Conservation (phyloP, 2,797 vertebrate genomes). For the Epinephelus malabaricus region DNA sequence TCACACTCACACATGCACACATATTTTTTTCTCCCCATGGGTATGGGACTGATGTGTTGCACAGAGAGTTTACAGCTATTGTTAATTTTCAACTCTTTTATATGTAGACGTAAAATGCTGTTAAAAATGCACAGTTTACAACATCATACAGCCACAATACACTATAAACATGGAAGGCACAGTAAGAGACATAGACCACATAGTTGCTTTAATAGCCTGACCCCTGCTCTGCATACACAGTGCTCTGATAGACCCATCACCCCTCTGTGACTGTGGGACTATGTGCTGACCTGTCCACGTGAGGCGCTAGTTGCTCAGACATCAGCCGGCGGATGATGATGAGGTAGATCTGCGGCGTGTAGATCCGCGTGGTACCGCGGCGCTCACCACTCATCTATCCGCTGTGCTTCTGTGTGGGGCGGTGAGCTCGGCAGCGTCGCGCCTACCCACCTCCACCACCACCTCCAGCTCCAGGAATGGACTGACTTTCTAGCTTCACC, state of each 20-base stretch:
- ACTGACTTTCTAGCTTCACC: slow-evolving; percentile 60
- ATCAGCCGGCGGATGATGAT: background rate
- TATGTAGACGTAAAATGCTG: no score
- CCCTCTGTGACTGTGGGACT: background rate
- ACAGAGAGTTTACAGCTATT: no score
- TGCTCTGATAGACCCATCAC: background rate
- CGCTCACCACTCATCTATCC: slow-evolving; percentile 44
- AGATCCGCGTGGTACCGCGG: slow-evolving; percentile 37
- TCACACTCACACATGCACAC: no score
- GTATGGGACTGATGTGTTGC: no score
- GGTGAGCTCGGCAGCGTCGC: slow-evolving; percentile 53
- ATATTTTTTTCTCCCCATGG: no score
- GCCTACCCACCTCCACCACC: slow-evolving; percentile 43
- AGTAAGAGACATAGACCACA: no score
- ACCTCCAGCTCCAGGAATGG: slow-evolving; percentile 60
- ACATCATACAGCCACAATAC: no score
- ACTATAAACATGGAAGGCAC: no score
- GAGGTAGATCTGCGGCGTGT: slow-evolving; percentile 56
- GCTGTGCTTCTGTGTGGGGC: slow-evolving; percentile 73
- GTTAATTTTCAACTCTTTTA: no score
- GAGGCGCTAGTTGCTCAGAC: slow-evolving; percentile 71
- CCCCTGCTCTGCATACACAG: no score
- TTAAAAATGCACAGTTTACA: no score
- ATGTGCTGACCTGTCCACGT: slow-evolving; percentile 43
- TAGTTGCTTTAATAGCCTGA: no score